Base-by-base conservation (phyloP, 1,140 invertebrate species). In the Halyomorpha halys region DNA sequence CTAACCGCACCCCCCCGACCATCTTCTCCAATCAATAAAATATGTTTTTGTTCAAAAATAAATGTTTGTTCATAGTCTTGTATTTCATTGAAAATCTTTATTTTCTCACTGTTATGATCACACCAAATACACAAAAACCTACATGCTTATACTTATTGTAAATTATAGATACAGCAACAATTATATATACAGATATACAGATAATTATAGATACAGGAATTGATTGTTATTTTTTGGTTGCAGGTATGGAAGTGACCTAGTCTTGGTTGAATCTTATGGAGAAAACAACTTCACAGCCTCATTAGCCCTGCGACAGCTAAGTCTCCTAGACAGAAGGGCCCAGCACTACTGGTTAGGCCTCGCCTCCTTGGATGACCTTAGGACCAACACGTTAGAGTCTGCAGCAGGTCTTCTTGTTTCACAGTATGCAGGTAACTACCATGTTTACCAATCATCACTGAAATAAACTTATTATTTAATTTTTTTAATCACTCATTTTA, bases 381-480 rank as follows among this genome's bases (percentile, higher is more conserved):
- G 89, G 70, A 96, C 93, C 23, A 95, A 95, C 74, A 94, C 91
- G 6, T 77, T 96, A 49, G 91, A 95, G 77, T 95, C 94, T 13
- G 91, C 93, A 11, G 90, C 91, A 61, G 93, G 93, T 45, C 83
- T 87, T 64, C 79, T 94, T 66, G 89, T 94, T 56, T 94, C 91
- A 1, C 91, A 96, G 75, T 97, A 96, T 74, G 87, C 91, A 65
- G 84, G 83, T 84, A 76, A 73, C 72, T 73, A 68, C 4, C 21
- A 44, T 8, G 27, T 8, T 4, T 27, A 4, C 11, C 47, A 21
- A 19, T 11, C 6, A 49, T 6, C n/a, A 11, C 5, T 8, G 5
- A 49, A 8, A 49, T 49, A 19, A 13, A 13, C 19, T 49, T 16
- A 49, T 13, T 4, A 2, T 21, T 8, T n/a, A 49, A n/a, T n/a